These are phyloP conservation scores for Hippoglossus hippoglossus DNA, from an alignment of 2,797 vertebrate species.

Conservation along the genomic window DNA sequence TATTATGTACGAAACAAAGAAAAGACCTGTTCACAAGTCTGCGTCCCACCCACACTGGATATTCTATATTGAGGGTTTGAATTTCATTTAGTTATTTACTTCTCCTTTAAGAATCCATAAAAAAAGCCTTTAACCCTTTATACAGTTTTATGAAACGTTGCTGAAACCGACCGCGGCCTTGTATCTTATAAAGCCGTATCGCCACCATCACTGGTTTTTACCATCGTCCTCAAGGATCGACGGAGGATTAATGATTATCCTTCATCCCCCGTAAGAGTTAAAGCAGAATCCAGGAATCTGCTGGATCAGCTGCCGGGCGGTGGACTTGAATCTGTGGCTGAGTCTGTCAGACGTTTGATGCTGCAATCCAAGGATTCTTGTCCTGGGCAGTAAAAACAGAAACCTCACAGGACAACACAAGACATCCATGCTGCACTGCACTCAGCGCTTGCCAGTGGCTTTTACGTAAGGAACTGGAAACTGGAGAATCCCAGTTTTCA, in stretches of 20 bases:
- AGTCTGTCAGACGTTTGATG: background rate
- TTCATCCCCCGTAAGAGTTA: slow-evolving; percentile 37
- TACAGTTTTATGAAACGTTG: slow-evolving; percentile 14
- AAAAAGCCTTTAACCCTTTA: background rate
- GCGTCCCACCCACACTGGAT: background rate
- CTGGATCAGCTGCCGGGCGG: slow-evolving; percentile 53
- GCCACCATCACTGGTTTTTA: slow-evolving; percentile 26
- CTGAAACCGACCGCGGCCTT: background rate
- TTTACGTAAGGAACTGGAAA: background rate
- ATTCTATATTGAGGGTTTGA: background rate
- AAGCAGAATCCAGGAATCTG: slow-evolving; percentile 66
- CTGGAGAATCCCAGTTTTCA: background rate
- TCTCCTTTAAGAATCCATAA: background rate
- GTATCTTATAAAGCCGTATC: background rate
- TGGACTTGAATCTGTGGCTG: slow-evolving; percentile 5
- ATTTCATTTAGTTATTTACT: background rate
- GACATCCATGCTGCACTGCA: too few relatives aligned
- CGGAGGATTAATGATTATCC: slow-evolving; percentile 71
- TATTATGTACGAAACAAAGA: slow-evolving; percentile 8
- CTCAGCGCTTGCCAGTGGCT: too few relatives aligned
- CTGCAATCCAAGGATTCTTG: background rate
- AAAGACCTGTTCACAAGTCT: background rate
- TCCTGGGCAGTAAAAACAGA: too few relatives aligned
- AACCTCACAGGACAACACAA: too few relatives aligned
- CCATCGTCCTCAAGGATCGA: slow-evolving; percentile 13